Conservation (phyloP, 2,888 invertebrate species). For the Escarpia spicata region DNA sequence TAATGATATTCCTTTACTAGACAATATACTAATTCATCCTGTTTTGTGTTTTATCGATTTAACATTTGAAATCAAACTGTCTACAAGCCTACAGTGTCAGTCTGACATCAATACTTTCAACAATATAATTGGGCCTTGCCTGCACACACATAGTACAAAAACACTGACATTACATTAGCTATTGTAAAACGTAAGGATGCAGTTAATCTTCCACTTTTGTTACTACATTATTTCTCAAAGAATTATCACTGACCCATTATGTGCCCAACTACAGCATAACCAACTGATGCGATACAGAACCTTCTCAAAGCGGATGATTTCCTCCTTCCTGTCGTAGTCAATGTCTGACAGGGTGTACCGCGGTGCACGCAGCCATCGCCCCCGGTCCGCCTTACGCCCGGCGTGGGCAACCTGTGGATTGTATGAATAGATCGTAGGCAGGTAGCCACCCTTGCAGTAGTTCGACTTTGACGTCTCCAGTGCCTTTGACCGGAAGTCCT, state of each 20-base stretch:
- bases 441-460: constrained; percentile 61
- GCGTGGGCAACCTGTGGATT: constrained; percentile 64
- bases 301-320: constrained; percentile 56
- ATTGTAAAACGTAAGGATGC: neutral
- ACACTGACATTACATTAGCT: neutral
- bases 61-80: too few species aligned
- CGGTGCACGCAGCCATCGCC: constrained; percentile 60
- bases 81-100: neutral
- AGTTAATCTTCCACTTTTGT: neutral
- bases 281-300: constrained; percentile 42
- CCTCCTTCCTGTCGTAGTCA: constrained; percentile 62
- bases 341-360: constrained; percentile 60
- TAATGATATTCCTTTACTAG: too few species aligned
- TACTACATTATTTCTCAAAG: neutral
- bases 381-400: constrained; percentile 58
- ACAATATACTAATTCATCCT: too few species aligned
- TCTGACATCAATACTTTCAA: neutral
- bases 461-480: constrained; percentile 60
- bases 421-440: constrained; percentile 65
- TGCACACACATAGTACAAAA: neutral
- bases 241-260: neutral
- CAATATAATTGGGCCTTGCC: neutral
- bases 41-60: too few species aligned
- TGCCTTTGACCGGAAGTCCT: constrained; percentile 63
- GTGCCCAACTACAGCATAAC: neutral